Conservation (phyloP, 2,888 invertebrate species). For the Disparrhopalites patrizii region DNA sequence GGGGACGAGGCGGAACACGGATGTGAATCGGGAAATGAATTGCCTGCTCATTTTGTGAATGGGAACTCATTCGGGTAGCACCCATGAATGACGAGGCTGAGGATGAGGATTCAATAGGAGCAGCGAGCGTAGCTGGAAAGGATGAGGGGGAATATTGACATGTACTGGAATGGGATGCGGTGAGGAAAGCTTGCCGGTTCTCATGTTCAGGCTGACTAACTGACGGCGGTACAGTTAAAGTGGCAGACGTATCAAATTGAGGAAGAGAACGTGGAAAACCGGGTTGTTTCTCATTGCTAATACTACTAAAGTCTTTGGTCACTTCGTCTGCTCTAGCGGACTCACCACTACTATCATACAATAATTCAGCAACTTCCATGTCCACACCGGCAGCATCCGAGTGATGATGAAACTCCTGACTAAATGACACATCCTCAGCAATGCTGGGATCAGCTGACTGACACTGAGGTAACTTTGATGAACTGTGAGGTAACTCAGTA, state of each 20-base stretch:
- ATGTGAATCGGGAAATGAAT: slow-evolving; percentile 10
- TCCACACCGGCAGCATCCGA: too few species aligned
- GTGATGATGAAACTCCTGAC: neutral
- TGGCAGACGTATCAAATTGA: neutral
- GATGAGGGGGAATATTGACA: too few species aligned
- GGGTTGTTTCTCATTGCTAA: neutral
- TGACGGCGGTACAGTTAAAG: slow-evolving; percentile 3
- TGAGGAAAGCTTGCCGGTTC: too few species aligned
- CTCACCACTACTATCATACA: neutral
- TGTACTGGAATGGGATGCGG: too few species aligned
- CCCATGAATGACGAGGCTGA: neutral
- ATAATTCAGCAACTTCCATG: neutral
- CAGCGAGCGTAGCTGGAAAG: too few species aligned
- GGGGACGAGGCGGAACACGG: slow-evolving; percentile 20
- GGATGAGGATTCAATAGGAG: too few species aligned
- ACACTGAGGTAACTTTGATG: slow-evolving; percentile 1
- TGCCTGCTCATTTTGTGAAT: neutral
- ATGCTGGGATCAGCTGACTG: neutral
- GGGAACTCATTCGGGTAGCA: too few species aligned
- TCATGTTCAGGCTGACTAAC: too few species aligned
- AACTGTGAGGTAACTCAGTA: slow-evolving; percentile 9
- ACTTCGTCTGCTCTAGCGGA: neutral
- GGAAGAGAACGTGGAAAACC: slow-evolving; percentile 15
- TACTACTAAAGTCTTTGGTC: neutral
- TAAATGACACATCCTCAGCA: neutral